A percentile compares a stretch with the other conserved stretches of the same genome.
These are phyloP conservation scores for Dromas ardeola DNA, from an alignment of 2,113 vertebrate genomes.

Conservation along the genomic window DNA sequence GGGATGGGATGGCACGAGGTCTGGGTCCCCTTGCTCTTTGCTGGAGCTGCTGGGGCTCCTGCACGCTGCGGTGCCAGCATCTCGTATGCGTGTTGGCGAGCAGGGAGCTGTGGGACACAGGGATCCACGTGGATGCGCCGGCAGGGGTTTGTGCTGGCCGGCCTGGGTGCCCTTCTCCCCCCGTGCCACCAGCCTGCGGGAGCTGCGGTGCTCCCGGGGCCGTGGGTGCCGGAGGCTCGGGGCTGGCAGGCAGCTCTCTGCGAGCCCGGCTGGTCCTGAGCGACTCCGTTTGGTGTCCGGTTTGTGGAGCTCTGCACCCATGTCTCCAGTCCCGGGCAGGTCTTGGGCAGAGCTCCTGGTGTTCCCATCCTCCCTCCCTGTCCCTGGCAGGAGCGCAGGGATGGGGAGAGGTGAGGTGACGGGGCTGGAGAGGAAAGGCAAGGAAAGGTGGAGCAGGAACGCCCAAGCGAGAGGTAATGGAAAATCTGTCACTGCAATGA, in stretches of 20 bases:
- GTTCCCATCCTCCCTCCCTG: not conserved
- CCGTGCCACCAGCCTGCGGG: not conserved
- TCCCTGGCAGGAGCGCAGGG: not conserved
- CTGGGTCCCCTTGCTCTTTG: not conserved
- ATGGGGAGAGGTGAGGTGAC: not conserved
- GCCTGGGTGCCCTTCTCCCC: not conserved
- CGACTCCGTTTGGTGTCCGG: not conserved
- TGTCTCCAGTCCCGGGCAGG: not conserved
- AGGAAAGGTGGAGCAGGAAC: not conserved
- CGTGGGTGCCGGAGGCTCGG: not conserved
- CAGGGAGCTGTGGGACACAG: not conserved
- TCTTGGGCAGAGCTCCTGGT: not conserved
- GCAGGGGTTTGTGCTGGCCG: too few relatives aligned
- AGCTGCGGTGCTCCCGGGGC: accelerated
- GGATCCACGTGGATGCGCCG: accelerated
- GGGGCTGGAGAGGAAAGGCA: not conserved
- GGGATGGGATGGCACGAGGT: not conserved
- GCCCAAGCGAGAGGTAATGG: not conserved
- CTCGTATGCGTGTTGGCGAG: accelerated
- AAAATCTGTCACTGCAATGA: not conserved
- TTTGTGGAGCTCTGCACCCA: not conserved
- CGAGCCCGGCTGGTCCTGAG: not conserved
- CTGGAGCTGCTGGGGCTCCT: not conserved
- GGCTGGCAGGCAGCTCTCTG: not conserved
- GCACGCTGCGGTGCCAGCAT: accelerated